Percentiles rank a stretch among this genome's conserved stretches.
Conservation (phyloP, 2,888 invertebrate species). For the Cacoxenus indagator region DNA sequence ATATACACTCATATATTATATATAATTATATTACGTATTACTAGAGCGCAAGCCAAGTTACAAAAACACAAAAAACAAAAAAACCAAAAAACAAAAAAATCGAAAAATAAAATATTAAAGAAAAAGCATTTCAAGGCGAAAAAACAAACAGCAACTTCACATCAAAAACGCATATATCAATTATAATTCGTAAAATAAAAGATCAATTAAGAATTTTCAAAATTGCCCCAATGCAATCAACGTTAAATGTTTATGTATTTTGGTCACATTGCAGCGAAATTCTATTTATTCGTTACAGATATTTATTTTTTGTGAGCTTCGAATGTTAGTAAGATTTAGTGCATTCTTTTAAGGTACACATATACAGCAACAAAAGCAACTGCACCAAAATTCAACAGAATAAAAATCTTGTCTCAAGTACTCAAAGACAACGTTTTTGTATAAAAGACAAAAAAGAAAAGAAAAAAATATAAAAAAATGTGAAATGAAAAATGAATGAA, state of each 20-base stretch:
- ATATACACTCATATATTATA: constrained; percentile 36
- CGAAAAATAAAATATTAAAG: too few relatives aligned
- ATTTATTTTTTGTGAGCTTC: background rate
- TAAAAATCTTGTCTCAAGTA: constrained; percentile 30
- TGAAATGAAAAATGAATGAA: too few relatives aligned
- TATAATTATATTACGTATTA: constrained; percentile 31
- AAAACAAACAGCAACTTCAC: constrained; percentile 8
- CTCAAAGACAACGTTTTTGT: constrained; percentile 40
- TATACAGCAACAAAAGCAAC: background rate
- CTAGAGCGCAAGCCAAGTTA: constrained; percentile 40
- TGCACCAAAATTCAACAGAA: background rate
- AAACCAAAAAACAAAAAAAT: constrained; percentile 2
- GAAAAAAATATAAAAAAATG: too few relatives aligned
- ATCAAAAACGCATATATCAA: constrained; percentile 7
- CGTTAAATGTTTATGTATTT: background rate
- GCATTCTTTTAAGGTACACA: background rate
- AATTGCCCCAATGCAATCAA: background rate
- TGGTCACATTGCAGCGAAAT: background rate
- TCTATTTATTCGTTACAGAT: background rate
- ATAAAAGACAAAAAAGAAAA: too few relatives aligned
- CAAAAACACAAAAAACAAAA: constrained; percentile 24
- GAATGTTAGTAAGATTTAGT: background rate
- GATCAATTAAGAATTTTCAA: constrained; percentile 14
- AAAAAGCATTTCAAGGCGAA: constrained; percentile 18
- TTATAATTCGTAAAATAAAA: background rate